Conservation (phyloP, 1,140 invertebrate genomes). For the Semibalanus balanoides region DNA sequence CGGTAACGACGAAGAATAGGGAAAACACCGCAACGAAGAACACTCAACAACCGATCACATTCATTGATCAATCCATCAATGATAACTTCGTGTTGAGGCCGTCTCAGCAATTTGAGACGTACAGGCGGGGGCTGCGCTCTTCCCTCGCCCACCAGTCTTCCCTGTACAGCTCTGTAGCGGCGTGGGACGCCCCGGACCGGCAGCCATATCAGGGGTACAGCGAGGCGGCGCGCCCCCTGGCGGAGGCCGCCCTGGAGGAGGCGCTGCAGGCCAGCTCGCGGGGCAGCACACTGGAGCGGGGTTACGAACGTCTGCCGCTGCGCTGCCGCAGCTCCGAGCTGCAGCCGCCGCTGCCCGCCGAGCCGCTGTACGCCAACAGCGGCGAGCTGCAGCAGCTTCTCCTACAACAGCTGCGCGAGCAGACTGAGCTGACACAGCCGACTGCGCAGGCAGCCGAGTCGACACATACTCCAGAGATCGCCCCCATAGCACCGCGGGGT, state of each 20-base stretch:
- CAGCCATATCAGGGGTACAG: neutral
- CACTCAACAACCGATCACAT: neutral
- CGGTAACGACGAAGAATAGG: neutral
- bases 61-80: neutral
- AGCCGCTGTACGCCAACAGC: constrained; percentile 1
- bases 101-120: neutral
- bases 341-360: too few species aligned
- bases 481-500: too few species aligned
- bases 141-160: too few species aligned
- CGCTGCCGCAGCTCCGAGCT: neutral
- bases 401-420: neutral
- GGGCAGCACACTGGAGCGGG: neutral
- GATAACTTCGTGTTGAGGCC: neutral
- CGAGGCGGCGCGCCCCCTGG: too few species aligned
- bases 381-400: neutral
- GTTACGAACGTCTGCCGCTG: neutral
- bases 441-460: too few species aligned
- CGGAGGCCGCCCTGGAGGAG: neutral
- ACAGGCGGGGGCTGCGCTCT: neutral
- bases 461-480: too few species aligned
- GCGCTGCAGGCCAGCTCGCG: neutral
- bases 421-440: neutral
- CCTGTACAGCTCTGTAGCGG: too few species aligned
- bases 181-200: too few species aligned
- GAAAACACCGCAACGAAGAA: neutral